Conservation (phyloP, 2,113 vertebrate species). For the Anoplopoma fimbria region DNA sequence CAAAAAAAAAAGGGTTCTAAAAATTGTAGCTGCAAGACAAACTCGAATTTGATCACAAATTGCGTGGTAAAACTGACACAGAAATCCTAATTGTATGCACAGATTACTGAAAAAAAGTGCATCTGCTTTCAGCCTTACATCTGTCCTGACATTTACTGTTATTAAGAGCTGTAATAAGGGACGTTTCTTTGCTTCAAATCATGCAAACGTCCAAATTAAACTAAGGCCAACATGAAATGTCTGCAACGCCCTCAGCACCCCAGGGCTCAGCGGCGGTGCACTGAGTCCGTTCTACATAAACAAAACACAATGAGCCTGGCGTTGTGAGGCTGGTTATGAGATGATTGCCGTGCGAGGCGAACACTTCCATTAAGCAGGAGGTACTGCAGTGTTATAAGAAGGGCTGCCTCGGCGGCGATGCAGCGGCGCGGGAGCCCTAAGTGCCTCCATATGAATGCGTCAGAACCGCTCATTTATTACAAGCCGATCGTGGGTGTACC, state of each 20-base stretch:
- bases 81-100: slow-evolving; percentile 1
- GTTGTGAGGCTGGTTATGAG: slow-evolving; percentile 63
- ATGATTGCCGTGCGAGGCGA: slow-evolving; percentile 79
- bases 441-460: slow-evolving; percentile 84
- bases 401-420: slow-evolving; percentile 74
- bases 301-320: slow-evolving; percentile 74
- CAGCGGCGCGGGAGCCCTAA: slow-evolving; percentile 76
- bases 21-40: neutral
- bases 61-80: neutral
- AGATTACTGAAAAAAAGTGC: neutral
- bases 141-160: slow-evolving; percentile 54
- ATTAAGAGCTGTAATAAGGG: slow-evolving; percentile 58
- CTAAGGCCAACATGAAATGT: slow-evolving; percentile 50
- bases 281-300: slow-evolving; percentile 56
- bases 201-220: slow-evolving; percentile 63
- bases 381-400: slow-evolving; percentile 76
- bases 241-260: slow-evolving; percentile 52
- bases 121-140: slow-evolving; percentile 18
- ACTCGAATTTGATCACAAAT: neutral
- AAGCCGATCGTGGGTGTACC: slow-evolving; percentile 84
- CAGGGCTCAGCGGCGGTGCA: slow-evolving; percentile 23
- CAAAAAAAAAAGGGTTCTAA: neutral
- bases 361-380: slow-evolving; percentile 79
- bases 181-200: slow-evolving; percentile 38
- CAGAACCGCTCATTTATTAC: slow-evolving; percentile 85